Evolutionary conservation across 2,113 vertebrate species (phyloP), one percentile per base, ranked within the genome.

Genomic region (Bagarius yarrelli): DNA sequence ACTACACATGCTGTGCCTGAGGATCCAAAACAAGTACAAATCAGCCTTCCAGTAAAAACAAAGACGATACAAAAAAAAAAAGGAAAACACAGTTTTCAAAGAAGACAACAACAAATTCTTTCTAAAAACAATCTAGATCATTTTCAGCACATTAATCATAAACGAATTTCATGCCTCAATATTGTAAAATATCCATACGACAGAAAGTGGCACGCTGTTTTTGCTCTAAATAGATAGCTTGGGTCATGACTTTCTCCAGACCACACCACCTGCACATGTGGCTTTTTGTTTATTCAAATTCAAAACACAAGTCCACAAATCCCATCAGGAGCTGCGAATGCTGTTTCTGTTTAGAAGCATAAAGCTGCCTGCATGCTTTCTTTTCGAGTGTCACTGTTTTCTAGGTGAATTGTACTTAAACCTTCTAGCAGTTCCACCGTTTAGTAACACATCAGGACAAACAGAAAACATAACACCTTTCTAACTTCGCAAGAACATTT

Each of bases 271-370:
- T 76, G 80, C 53, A 25, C 21, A 69, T 76, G 61, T n/a, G 72
- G 80, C 44, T 74, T 47, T 81, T 76, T 76, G 71, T 81, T 74
- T 81, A 57, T 81, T 32, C 71, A 57, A 67, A 76, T 4, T 27
- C 2, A 13, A 67, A 57, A 59, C 18, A 57, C 52, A 14, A 23
- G 63, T 74, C 70, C 47, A 36, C 79, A 32, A 40, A 63, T 19
- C 27, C 78, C 44, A 61, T 53, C 30, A 72, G 57, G 76, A 79
- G 18, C 63, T 19, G 44, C 56, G 19, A 61, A 34, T 25, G 71
- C 56, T 61, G 44, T 69, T 23, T 76, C 36, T 70, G 71, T 76
- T 83, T 83, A 53, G 16, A 34, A 50, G 30, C n/a, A 23, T 25
- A 47, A 25, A 30, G 72, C n/a, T 18, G 47, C 47, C 63, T 61